Evolutionary conservation across 2,113 vertebrate species (phyloP).

Genomic region (Eptatretus burgeri): DNA sequence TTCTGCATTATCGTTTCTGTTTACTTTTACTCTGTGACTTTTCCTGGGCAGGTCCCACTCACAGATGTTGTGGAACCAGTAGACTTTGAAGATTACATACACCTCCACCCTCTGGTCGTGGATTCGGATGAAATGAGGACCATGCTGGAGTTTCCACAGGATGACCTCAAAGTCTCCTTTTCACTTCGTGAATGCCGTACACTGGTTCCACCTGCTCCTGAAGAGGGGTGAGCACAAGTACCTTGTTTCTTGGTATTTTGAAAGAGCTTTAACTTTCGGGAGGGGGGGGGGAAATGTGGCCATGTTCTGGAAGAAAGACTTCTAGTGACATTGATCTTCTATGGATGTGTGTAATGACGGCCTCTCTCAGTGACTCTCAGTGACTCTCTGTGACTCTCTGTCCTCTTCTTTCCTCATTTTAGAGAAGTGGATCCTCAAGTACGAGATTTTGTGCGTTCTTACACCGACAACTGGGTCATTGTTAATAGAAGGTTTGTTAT

Average conservation of each 20-base stretch:
- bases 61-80: slow-evolving; percentile 46
- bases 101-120: slow-evolving; percentile 25
- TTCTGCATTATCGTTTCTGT: background rate
- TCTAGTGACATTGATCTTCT: background rate
- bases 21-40: background rate
- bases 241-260: background rate
- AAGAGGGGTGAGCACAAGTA: slow-evolving; percentile 24
- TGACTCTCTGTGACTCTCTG: too few species aligned
- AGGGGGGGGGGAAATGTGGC: background rate
- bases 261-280: background rate
- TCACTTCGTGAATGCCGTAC: slow-evolving; percentile 45
- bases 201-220: slow-evolving; percentile 32
- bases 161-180: slow-evolving; percentile 37
- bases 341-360: too few species aligned
- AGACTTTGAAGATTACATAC: slow-evolving; percentile 50
- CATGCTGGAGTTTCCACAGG: slow-evolving; percentile 38
- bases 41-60: slow-evolving; percentile 28
- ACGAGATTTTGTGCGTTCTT: slow-evolving; percentile 39
- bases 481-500: slow-evolving; percentile 39
- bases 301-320: background rate
- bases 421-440: slow-evolving; percentile 45
- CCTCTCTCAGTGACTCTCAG: too few species aligned
- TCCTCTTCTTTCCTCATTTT: slow-evolving; percentile 9
- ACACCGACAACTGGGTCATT: slow-evolving; percentile 56
- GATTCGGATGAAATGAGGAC: slow-evolving; percentile 36